Conservation (phyloP, 2,888 invertebrate species). For the Melinopterus prodromus region DNA sequence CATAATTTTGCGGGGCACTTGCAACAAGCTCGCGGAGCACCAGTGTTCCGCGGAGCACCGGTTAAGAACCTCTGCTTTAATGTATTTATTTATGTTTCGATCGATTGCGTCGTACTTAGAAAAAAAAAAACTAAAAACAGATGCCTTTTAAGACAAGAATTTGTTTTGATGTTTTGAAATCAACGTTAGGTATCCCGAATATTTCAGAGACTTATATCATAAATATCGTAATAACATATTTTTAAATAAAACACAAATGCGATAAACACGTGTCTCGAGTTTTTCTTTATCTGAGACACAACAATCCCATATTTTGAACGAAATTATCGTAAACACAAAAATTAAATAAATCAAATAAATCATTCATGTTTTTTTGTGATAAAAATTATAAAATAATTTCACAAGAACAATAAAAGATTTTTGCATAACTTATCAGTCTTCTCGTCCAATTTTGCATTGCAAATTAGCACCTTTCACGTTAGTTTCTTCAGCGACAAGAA, state of each 20-base stretch:
- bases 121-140: too few species aligned
- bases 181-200: not conserved
- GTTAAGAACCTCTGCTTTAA: too few species aligned
- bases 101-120: too few species aligned
- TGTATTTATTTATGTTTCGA: too few species aligned
- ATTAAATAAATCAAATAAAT: not conserved
- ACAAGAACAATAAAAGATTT: not conserved
- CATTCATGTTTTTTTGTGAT: too few species aligned
- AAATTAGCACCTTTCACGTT: too few species aligned
- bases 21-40: too few species aligned
- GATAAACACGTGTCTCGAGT: not conserved
- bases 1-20: too few species aligned
- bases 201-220: not conserved
- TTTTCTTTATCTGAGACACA: not conserved
- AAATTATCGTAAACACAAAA: not conserved
- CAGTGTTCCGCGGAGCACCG: too few species aligned
- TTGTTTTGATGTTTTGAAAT: not conserved
- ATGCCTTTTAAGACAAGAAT: not conserved
- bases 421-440: not conserved
- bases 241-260: not conserved
- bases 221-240: not conserved
- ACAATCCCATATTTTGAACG: not conserved
- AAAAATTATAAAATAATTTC: too few species aligned
- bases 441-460: not conserved
- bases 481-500: too few species aligned